Base-by-base conservation (phyloP, 2,113 vertebrate genomes). In the Corythoichthys haematopterus region DNA sequence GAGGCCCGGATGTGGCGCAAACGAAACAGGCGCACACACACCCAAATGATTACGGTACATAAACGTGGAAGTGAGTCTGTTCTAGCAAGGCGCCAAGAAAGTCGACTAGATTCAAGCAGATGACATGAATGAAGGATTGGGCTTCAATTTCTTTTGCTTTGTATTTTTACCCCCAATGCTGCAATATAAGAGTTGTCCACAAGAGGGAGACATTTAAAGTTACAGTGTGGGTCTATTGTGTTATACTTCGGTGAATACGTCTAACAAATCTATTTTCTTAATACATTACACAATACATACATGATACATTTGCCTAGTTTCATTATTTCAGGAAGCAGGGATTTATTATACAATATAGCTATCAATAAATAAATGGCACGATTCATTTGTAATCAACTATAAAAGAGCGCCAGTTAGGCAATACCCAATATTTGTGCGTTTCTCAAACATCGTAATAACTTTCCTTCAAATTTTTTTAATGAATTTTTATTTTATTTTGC, bases 1-100 rank as follows among this genome's bases (percentile, higher is more conserved):
- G 78, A 20, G 71, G 59, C 76, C 84, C 77, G 86, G 88, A 85
- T 84, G 82, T 81, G 86, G 83, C 84, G 80, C 80, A 79, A 81
- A 80, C 74, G 77, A 87, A 86, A 87, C 80, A 87, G 65, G 69
- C 76, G 56, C 57, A 28, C 71, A 28, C 71, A 46, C 47, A 6
- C 37, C 14, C 58, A 61, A n/a, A 66, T 69, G 59, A 43, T 56
- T 58, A 28, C 58, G 52, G 20, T 59, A 56, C 60, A 45, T 7
- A 66, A 37, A n/a, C 8, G 45, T 80, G 85, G 80, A 82, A 79
- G 65, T 84, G 82, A 89, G 78, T 89, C 85, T 85, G 75, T 67
- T 80, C 76, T 45, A 35, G 75, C 80, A 70, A 70, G 81, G 84
- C 81, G 75, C 80, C 79, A 69, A n/a, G 33, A 2, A 76, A 76